A percentile compares a stretch with the other conserved stretches of the same genome.
Conservation (phyloP, 2,888 invertebrate genomes). For the Chirona hameri region DNA sequence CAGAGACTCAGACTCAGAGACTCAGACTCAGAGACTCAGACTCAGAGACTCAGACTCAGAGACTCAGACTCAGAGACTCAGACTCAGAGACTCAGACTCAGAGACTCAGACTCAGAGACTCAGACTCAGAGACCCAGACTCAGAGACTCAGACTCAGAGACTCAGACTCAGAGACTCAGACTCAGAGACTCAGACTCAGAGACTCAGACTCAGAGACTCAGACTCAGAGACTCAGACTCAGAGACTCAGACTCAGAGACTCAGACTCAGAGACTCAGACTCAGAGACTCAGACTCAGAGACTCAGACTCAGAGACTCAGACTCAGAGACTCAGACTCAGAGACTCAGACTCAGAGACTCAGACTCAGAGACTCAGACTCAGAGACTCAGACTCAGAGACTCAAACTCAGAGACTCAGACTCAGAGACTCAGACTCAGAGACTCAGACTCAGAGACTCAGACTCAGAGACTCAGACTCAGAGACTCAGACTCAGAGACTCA, state of each 20-base stretch:
- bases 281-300: background rate
- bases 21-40: background rate
- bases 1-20: too few species aligned
- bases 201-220: background rate
- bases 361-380: background rate
- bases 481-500: background rate
- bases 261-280: background rate
- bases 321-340: background rate
- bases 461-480: background rate
- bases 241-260: background rate
- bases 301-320: background rate
- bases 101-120: background rate
- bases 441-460: background rate
- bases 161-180: background rate
- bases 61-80: too few species aligned
- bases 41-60: background rate
- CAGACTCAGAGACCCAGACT: background rate
- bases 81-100: too few species aligned
- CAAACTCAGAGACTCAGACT: background rate
- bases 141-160: background rate
- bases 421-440: background rate
- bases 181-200: background rate
- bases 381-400: background rate
- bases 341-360: background rate
- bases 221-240: background rate